These are phyloP conservation scores for Scolopax bukidnonensis DNA, from an alignment of 2,797 vertebrate genomes.

Conservation along the genomic window DNA sequence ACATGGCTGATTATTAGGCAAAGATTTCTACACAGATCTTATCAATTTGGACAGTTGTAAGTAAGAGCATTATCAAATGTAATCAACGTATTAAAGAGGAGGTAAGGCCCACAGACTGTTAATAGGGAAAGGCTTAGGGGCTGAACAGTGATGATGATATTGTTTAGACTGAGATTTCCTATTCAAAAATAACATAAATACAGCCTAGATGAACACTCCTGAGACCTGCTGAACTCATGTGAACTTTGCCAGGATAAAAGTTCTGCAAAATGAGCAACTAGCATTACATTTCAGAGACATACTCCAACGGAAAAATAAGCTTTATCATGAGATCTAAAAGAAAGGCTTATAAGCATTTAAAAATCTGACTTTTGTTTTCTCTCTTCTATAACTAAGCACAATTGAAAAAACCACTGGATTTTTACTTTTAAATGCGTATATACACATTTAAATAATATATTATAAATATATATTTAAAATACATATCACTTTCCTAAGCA, in stretches of 20 bases:
- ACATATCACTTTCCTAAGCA: background rate
- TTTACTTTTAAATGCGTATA: background rate
- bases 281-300: background rate
- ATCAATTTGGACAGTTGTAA: background rate
- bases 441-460: background rate
- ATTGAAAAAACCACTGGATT: background rate
- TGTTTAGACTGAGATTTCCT: background rate
- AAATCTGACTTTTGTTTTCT: background rate
- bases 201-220: background rate
- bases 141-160: background rate
- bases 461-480: background rate
- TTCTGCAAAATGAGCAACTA: background rate
- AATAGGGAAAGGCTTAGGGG: background rate
- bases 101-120: accelerated
- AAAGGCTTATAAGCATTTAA: background rate
- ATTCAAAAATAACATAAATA: background rate
- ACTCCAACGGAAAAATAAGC: background rate
- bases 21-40: background rate
- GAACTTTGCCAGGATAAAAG: background rate
- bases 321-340: background rate
- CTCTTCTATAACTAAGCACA: background rate
- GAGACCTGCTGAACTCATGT: background rate
- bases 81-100: background rate
- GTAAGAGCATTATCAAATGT: background rate
- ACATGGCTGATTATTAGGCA: background rate